phyloP scores from a whole-genome alignment of 2,113 vertebrate genomes.

The Dendropsophus ebraccatus region DNA sequence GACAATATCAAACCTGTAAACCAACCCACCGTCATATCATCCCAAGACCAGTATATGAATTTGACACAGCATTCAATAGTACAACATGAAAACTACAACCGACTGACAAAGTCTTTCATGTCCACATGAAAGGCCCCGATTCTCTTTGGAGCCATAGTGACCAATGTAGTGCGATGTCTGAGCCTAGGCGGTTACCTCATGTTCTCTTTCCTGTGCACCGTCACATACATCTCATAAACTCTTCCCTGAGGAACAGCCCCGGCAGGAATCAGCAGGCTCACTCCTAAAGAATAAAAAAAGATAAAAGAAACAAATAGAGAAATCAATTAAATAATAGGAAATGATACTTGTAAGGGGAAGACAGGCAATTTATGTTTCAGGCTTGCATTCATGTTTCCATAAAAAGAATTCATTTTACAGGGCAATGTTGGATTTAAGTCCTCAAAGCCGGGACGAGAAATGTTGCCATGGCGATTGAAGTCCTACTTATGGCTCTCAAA shows the following conservation, averaged over 20 bases:
- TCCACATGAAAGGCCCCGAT: slow-evolving; percentile 15
- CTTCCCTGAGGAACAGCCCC: slow-evolving; percentile 95
- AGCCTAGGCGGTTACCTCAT: slow-evolving; percentile 83
- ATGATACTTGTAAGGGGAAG: slow-evolving; percentile 23
- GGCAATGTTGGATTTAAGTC: slow-evolving; percentile 43
- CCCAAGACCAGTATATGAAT: too few species aligned
- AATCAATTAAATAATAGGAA: slow-evolving; percentile 55
- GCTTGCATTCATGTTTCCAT: slow-evolving; percentile 47
- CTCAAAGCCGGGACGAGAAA: slow-evolving; percentile 48
- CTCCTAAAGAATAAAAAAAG: slow-evolving; percentile 79
- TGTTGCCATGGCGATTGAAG: slow-evolving; percentile 55
- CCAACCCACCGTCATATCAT: too few species aligned
- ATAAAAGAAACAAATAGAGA: slow-evolving; percentile 52
- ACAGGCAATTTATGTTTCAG: slow-evolving; percentile 46
- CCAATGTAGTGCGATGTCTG: slow-evolving; percentile 53
- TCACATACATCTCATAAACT: slow-evolving; percentile 98
- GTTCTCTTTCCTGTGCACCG: slow-evolving; percentile 95
- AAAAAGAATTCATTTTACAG: slow-evolving; percentile 55
- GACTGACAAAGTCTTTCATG: not conserved
- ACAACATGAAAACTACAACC: not conserved
- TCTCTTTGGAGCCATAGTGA: slow-evolving; percentile 13
- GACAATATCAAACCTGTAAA: too few species aligned
- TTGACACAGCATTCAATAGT: not conserved
- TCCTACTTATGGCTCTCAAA: slow-evolving; percentile 52
- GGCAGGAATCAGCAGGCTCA: slow-evolving; percentile 94